Base-by-base conservation (phyloP, 2,888 invertebrate genomes). In the Acholoe squamosa region DNA sequence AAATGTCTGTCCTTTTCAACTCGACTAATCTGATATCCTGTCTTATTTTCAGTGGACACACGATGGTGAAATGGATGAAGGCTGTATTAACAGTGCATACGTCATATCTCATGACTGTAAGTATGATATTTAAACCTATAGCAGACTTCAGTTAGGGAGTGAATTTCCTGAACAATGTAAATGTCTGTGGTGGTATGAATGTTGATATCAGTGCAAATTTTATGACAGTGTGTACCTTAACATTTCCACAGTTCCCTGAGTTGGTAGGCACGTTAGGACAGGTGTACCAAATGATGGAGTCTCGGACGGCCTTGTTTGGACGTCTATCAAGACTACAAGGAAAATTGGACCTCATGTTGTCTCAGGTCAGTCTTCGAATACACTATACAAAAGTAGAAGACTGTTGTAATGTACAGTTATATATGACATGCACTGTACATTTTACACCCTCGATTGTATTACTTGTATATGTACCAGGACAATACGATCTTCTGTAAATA, bases 261-360 rank as follows among this genome's bases (percentile, higher is more conserved):
- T 95, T 97, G 54, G 96, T 96, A 10, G 96, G 97, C 54, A 94
- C 96, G 22, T 95, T 97, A 84, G 96, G 96, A 19, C 96, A 97
- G 1, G 96, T 97, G 92, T 96, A 97, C 93, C 96, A 96, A 91
- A 96, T 96, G 77, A 96, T 97, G 91, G 96, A 97, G 92, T 96
- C 96, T 10, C 96, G 97, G 92, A 95, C 97, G 86, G 95, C 95
- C 22, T 94, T 97, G 34, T 95, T 97, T 89, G 95, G 96, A 1
- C 96, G 97, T 84, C 94, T 97, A 91, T 96, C 96, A 84, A 96
- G 96, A 93, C 95, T 97, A 89, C 96, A 96, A 93, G 97, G 97
- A 7, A 96, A 97, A 84, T 95, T 97, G 61, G 97, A 97, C 92
- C 96, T 97, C 51, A 95, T 97, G 71, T 93, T 95, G 16, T 94